Percentiles rank a stretch among this genome's conserved stretches.
Conservation (phyloP, 2,113 vertebrate genomes). For the Tupaia tana region DNA sequence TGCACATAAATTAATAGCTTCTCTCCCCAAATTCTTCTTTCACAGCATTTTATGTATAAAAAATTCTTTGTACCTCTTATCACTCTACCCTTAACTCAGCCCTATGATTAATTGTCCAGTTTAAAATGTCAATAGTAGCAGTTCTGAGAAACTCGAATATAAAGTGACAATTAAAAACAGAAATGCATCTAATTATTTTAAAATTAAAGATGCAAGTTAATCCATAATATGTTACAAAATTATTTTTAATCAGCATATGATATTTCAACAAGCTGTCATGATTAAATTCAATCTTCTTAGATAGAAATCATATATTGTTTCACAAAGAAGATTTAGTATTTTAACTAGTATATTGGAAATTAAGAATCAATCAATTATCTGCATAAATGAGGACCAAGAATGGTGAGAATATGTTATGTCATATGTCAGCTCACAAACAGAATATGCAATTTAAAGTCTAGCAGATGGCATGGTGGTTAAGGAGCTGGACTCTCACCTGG, state of each 20-base stretch:
- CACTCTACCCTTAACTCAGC: background rate
- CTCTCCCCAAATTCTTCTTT: background rate
- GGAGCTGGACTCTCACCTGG: too few species aligned
- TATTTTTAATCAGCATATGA: background rate
- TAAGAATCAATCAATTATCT: background rate
- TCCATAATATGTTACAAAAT: background rate
- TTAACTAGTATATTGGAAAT: background rate
- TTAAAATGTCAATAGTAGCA: background rate
- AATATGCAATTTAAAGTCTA: background rate
- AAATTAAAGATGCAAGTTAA: background rate
- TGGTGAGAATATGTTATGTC: background rate
- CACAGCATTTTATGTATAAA: background rate
- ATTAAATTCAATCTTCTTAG: constrained; percentile 16
- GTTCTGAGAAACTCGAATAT: background rate
- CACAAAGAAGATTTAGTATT: background rate
- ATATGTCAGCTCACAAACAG: background rate
- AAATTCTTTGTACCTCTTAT: background rate
- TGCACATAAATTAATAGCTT: background rate
- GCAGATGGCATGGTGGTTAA: too few species aligned
- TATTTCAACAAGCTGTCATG: constrained; percentile 28
- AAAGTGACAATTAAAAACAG: background rate
- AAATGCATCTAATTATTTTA: background rate
- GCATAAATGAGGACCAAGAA: background rate
- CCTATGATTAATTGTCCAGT: background rate
- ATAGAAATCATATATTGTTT: background rate